Conservation (phyloP, 2,113 vertebrate genomes). For the Anas platyrhynchos region DNA sequence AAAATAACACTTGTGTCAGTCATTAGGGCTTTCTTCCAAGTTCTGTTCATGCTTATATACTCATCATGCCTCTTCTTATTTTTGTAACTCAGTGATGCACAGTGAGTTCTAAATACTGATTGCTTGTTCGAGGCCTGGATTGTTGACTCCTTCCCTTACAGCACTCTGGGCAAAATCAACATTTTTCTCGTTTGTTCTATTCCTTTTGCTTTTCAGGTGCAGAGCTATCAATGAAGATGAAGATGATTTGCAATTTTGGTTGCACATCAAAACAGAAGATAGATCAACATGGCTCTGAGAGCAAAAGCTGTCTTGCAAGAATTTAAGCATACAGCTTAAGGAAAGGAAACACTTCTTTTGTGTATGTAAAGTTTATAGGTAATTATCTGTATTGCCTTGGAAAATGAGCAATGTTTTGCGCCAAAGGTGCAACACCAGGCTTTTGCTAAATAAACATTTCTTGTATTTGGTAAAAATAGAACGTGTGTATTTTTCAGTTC, state of each 20-base stretch:
- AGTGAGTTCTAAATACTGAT: constrained; percentile 45
- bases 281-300: constrained; percentile 21
- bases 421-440: not conserved
- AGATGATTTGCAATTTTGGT: constrained; percentile 41
- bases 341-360: not conserved
- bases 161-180: constrained; percentile 56
- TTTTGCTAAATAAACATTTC: not conserved
- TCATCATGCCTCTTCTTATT: constrained; percentile 62
- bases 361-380: not conserved
- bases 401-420: not conserved
- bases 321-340: constrained; percentile 5
- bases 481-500: not conserved
- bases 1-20: constrained; percentile 54
- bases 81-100: constrained; percentile 51
- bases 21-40: constrained; percentile 70
- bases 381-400: not conserved
- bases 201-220: constrained; percentile 26
- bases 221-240: constrained; percentile 12
- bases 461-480: not conserved
- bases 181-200: constrained; percentile 46
- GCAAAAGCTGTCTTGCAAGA: constrained; percentile 8
- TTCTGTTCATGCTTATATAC: constrained; percentile 34
- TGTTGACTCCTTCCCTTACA: constrained; percentile 53
- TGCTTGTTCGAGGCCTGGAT: constrained; percentile 3
- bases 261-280: constrained; percentile 9